Evolutionary conservation across 2,113 vertebrate species (phyloP), one percentile per base, ranked within the genome.

Genomic region (Corythornis cristatus): DNA sequence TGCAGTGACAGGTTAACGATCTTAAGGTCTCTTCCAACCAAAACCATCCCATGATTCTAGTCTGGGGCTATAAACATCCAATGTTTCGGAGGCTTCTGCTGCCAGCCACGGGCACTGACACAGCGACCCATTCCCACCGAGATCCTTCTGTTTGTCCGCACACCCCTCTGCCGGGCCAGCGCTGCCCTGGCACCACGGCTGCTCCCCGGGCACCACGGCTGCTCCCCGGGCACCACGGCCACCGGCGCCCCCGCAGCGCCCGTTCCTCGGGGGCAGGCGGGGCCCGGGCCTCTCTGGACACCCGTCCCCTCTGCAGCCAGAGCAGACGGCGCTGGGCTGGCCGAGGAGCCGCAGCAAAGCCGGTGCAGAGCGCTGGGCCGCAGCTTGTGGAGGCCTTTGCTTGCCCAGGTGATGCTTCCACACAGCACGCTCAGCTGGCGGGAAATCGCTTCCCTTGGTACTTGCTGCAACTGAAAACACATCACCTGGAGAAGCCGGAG

Each of bases 281-380:
- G 31, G 60, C 88, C 89, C 86, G 54, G 33, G 15, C 15, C 2
- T 25, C 73, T 57, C 83, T 12, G 67, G 71, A 9, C 86, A 89
- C 83, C 86, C 14, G 64, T 8, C 80, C 80, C 68, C 72, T 74
- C 82, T 58, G 73, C 91, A 91, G 82, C 68, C 67, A 67, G 83
- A 48, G 3, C 12, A 43, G 62, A 62, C 57, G 83, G 70, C 4
- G 8, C 62, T 90, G 78, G 56, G 54, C 53, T 80, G 77, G 62
- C 76, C 1, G 19, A 82, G 87, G 29, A 87, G 65, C 93, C 95
- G 83, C 90, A 80, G 83, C 22, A 91, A 87, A 90, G 86, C 33
- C n/a, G 4, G 33, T 57, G 81, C 68, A 72, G 77, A 91, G 91
- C 62, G 81, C 61, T 60, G 58, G 0, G 2, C 71, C 58, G 7